Conservation (phyloP, 2,113 vertebrate species). For the Hepsetus odoe region DNA sequence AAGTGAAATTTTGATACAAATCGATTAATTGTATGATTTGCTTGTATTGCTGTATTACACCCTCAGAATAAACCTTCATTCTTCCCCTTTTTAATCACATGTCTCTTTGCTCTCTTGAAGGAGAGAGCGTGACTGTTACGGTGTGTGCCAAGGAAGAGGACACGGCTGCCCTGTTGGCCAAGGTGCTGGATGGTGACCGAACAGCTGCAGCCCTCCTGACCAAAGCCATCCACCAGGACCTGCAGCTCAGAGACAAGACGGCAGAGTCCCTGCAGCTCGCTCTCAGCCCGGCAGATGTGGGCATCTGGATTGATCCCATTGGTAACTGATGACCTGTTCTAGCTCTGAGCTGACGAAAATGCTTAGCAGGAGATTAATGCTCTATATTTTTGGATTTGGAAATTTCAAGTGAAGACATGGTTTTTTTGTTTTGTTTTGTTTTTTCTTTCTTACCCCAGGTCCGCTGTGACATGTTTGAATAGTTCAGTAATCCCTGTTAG, state of each 20-base stretch:
- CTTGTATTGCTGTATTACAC: too few relatives aligned
- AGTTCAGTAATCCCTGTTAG: too few relatives aligned
- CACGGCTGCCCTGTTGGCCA: conserved; percentile 65
- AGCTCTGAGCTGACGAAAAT: too few relatives aligned
- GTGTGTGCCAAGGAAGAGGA: conserved; percentile 73
- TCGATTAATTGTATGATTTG: too few relatives aligned
- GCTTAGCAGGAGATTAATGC: too few relatives aligned
- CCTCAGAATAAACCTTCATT: too few relatives aligned
- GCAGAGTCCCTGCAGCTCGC: conserved; percentile 64
- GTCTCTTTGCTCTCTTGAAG: conserved; percentile 56
- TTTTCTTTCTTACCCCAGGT: too few relatives aligned
- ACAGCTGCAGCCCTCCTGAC: conserved; percentile 72
- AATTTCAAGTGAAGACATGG: too few relatives aligned
- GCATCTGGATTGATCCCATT: conserved; percentile 81
- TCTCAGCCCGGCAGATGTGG: conserved; percentile 67
- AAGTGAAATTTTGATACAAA: too few relatives aligned
- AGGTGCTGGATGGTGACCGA: conserved; percentile 70
- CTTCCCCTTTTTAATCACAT: neutral
- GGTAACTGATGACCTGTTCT: conserved; percentile 61
- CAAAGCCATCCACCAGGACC: conserved; percentile 70
- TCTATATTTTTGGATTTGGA: too few relatives aligned
- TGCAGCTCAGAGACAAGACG: conserved; percentile 48
- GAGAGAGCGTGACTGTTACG: conserved; percentile 73
- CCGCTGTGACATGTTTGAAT: too few relatives aligned
- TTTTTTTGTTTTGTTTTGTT: too few relatives aligned